A percentile compares a stretch with the other conserved stretches of the same genome.
These are phyloP conservation scores for Sebastes baramenuke DNA, from an alignment of 2,797 vertebrate genomes.

Conservation along the genomic window DNA sequence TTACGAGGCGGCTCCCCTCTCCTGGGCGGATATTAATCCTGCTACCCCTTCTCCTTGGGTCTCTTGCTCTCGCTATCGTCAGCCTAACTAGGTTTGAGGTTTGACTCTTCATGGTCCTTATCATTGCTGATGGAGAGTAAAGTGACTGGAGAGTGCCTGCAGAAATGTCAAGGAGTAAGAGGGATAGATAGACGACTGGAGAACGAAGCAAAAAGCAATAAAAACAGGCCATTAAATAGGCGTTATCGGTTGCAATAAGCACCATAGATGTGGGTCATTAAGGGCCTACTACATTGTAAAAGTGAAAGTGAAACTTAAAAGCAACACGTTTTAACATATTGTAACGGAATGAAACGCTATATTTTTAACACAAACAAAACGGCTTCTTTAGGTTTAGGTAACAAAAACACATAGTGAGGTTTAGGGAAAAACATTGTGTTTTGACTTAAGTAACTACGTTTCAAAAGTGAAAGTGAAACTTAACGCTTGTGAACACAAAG, in stretches of 20 bases:
- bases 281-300: not conserved
- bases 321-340: not conserved
- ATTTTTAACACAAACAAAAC: not conserved
- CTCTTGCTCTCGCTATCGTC: not conserved
- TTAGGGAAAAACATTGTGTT: not conserved
- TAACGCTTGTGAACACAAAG: not conserved
- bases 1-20: conserved; percentile 5
- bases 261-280: not conserved
- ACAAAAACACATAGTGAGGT: not conserved
- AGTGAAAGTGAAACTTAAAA: not conserved
- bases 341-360: not conserved
- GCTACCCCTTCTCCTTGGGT: not conserved
- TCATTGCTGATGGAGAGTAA: conserved; percentile 6
- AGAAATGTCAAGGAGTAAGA: conserved; percentile 25
- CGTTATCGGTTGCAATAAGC: not conserved
- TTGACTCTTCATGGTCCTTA: conserved; percentile 14
- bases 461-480: not conserved
- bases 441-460: not conserved
- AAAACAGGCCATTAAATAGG: not conserved
- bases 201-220: not conserved
- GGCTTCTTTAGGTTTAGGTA: not conserved
- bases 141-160: not conserved
- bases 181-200: not conserved
- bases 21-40: conserved; percentile 1
- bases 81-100: not conserved